These are phyloP conservation scores for Calidris pygmaea DNA, from an alignment of 2,113 vertebrate species.

Conservation along the genomic window DNA sequence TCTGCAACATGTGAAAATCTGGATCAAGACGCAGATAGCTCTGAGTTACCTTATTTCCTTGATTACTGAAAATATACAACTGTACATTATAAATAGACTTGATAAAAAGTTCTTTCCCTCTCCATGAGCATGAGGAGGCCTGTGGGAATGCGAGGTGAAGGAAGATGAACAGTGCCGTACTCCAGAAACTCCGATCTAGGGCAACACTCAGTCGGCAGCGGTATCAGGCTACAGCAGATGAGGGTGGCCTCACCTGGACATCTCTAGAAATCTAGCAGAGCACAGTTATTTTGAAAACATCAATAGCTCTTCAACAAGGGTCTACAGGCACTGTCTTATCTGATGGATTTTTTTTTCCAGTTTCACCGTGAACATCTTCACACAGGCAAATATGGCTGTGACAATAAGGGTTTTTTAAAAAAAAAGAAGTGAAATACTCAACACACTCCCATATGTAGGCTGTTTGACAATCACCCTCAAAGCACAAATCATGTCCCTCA, in stretches of 20 bases:
- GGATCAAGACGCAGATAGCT: background rate
- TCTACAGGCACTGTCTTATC: background rate
- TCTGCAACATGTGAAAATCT: background rate
- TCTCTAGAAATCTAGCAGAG: background rate
- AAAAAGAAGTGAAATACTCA: background rate
- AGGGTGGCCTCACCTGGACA: background rate
- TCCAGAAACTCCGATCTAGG: background rate
- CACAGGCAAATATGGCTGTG: background rate
- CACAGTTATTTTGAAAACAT: background rate
- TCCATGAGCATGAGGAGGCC: background rate
- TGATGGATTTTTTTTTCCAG: background rate
- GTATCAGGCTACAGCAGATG: background rate
- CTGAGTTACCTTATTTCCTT: background rate
- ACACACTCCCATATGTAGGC: background rate
- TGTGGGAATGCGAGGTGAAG: accelerated
- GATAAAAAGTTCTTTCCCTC: background rate
- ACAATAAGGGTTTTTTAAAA: background rate
- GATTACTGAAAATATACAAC: background rate
- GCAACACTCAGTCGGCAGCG: accelerated
- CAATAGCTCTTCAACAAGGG: background rate
- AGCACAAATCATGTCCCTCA: background rate
- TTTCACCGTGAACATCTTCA: background rate
- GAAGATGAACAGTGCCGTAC: background rate
- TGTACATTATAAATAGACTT: background rate
- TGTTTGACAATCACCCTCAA: background rate